These are phyloP conservation scores for Notarius lentiginosus DNA, from an alignment of 2,113 vertebrate genomes.

Conservation along the genomic window DNA sequence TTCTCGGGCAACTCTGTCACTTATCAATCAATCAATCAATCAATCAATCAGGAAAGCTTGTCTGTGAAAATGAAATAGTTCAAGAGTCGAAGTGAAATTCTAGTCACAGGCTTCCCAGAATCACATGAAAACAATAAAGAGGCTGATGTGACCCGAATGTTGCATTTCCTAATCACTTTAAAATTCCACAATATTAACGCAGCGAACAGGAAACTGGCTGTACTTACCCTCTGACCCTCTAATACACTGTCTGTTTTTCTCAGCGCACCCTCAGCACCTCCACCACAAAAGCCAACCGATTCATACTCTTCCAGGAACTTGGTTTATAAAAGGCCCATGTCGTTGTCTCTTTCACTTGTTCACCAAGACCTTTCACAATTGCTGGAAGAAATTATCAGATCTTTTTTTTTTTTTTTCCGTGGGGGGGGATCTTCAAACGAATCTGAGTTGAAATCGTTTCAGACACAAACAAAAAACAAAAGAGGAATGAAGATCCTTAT, in stretches of 20 bases:
- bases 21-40: not conserved
- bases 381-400: not conserved
- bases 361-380: not conserved
- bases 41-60: not conserved
- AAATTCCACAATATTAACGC: conserved; percentile 59
- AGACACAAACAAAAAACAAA: conserved; percentile 44
- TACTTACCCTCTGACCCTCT: conserved; percentile 61
- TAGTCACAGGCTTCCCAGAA: conserved; percentile 8
- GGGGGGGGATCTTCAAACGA: not conserved
- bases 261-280: not conserved
- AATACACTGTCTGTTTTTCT: conserved; percentile 6
- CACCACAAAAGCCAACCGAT: not conserved
- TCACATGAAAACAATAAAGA: conserved; percentile 45
- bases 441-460: not conserved
- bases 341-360: not conserved
- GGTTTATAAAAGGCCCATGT: not conserved
- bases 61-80: conserved; percentile 23
- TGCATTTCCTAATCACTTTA: conserved; percentile 59
- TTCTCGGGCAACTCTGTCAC: not conserved
- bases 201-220: conserved; percentile 55
- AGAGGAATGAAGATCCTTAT: conserved; percentile 42
- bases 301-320: conserved; percentile 10
- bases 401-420: too few relatives aligned
- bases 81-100: conserved; percentile 49
- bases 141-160: conserved; percentile 52